A percentile compares a stretch with the other conserved stretches of the same genome.
These are phyloP conservation scores for Gobius niger DNA, from an alignment of 2,113 vertebrate genomes.

Conservation along the genomic window DNA sequence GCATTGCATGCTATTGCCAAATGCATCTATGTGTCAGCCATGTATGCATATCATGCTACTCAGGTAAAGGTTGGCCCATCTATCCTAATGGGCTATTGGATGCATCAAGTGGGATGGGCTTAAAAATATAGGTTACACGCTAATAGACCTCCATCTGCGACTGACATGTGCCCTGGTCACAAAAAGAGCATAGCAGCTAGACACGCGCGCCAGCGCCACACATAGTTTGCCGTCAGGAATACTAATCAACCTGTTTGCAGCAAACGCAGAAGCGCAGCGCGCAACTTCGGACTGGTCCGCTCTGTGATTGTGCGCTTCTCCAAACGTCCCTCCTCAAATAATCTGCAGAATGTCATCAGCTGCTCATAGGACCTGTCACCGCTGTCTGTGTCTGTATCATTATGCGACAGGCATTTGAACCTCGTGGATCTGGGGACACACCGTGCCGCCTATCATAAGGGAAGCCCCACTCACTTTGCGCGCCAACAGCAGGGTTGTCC, in stretches of 20 bases:
- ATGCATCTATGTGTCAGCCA: no score
- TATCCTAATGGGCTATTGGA: not conserved
- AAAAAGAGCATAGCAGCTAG: conserved; percentile 28
- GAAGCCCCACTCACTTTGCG: conserved; percentile 63
- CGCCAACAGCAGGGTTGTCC: conserved; percentile 41
- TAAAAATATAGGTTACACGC: not conserved
- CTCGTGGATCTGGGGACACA: conserved; percentile 49
- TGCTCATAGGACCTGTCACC: conserved; percentile 11
- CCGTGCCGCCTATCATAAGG: conserved; percentile 43
- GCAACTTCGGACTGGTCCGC: conserved; percentile 53
- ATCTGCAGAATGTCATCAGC: conserved; percentile 20
- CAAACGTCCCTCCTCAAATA: conserved; percentile 9
- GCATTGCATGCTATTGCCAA: no score
- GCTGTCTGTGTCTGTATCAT: conserved; percentile 27
- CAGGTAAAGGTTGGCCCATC: no score
- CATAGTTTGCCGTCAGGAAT: conserved; percentile 47
- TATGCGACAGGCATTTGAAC: conserved; percentile 28
- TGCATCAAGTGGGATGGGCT: conserved; percentile 15
- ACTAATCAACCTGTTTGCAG: conserved; percentile 70
- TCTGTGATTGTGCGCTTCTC: conserved; percentile 15
- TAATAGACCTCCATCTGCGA: conserved; percentile 1
- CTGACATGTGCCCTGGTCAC: conserved; percentile 25
- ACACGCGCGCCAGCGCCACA: conserved; percentile 15
- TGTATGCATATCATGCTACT: no score
- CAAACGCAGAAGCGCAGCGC: conserved; percentile 57